phyloP scores from a whole-genome alignment of 1,140 invertebrate species.

The Scaptomyza pallida region DNA sequence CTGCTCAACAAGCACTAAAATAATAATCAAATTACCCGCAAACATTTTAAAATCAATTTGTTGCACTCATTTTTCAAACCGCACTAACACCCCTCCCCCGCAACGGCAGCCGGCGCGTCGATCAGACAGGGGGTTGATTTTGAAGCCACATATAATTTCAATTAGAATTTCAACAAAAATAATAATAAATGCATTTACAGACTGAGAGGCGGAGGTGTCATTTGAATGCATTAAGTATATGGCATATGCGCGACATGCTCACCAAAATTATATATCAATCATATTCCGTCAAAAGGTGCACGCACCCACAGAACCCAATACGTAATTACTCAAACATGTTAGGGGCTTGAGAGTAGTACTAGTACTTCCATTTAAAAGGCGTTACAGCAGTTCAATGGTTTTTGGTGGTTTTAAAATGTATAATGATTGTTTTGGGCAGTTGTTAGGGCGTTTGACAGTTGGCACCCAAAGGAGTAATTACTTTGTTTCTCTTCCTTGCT shows the following conservation, averaged over 20 bases:
- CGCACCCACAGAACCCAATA: constrained; percentile 30
- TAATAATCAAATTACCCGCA: constrained; percentile 32
- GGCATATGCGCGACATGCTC: constrained; percentile 59
- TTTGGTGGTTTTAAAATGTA: constrained; percentile 58
- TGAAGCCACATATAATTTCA: constrained; percentile 68
- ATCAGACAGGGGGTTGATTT: constrained; percentile 41
- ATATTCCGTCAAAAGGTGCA: constrained; percentile 53
- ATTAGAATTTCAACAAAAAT: constrained; percentile 74
- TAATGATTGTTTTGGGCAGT: constrained; percentile 55
- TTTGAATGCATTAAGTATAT: constrained; percentile 34
- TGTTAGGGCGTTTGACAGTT: constrained; percentile 26
- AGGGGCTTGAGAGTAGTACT: background rate
- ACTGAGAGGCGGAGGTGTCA: constrained; percentile 49
- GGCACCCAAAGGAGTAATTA: constrained; percentile 24
- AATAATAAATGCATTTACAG: constrained; percentile 63
- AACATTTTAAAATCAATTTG: constrained; percentile 67
- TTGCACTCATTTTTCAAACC: constrained; percentile 47
- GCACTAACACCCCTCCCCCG: constrained; percentile 29
- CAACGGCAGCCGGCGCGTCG: background rate
- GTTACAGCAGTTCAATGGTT: constrained; percentile 23
- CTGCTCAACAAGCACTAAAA: constrained; percentile 35
- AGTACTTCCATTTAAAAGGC: constrained; percentile 42
- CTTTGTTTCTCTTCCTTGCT: constrained; percentile 7
- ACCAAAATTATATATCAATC: constrained; percentile 53
- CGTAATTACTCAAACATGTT: constrained; percentile 12